Conservation (phyloP, 2,113 vertebrate species). For the Phalacrocorax aristotelis region DNA sequence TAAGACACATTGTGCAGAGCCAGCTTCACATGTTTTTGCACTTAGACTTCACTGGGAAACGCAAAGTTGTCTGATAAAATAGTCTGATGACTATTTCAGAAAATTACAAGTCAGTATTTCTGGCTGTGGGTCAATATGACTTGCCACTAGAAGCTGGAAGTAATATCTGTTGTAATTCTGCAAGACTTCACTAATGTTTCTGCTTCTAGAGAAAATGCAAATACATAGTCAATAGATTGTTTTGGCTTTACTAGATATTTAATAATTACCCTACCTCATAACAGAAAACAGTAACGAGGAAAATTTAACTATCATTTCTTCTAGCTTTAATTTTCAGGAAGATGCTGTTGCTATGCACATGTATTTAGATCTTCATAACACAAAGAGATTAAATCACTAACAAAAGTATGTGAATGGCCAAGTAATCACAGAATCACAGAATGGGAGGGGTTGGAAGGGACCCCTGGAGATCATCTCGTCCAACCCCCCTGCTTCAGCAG, state of each 20-base stretch:
- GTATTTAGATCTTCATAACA: neutral
- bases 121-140: neutral
- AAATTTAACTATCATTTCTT: neutral
- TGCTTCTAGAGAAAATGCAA: neutral
- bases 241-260: neutral
- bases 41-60: neutral
- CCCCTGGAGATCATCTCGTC: no score
- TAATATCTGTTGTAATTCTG: neutral
- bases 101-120: neutral
- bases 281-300: neutral
- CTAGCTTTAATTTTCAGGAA: neutral
- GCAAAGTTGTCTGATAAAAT: neutral
- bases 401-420: neutral
- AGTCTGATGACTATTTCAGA: neutral
- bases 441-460: no score
- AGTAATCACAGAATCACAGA: neutral
- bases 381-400: neutral
- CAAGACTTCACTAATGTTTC: neutral
- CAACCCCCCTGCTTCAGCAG: no score
- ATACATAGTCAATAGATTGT: neutral
- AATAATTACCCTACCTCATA: neutral
- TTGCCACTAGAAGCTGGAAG: neutral
- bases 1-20: neutral
- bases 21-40: neutral
- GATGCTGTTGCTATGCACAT: neutral